Evolutionary conservation across 2,113 vertebrate genomes (phyloP).

Genomic region (Accipiter cooperii): DNA sequence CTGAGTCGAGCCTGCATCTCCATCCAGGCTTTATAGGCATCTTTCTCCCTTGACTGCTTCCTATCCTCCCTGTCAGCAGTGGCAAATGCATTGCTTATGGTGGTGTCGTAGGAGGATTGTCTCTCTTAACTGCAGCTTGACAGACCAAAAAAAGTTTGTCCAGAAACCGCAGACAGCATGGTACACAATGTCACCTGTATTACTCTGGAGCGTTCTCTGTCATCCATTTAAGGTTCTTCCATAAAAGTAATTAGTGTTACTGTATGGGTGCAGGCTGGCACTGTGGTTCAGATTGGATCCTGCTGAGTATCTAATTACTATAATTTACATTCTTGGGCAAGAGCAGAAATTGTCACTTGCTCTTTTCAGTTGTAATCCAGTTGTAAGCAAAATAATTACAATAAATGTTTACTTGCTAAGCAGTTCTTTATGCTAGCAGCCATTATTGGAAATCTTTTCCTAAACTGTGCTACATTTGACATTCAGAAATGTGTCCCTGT

Average conservation of each 20-base stretch:
- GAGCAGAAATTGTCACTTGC: background rate
- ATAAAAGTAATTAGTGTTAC: background rate
- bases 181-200: fast-evolving
- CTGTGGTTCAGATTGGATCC: background rate
- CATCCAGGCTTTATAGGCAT: background rate
- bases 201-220: background rate
- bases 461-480: background rate
- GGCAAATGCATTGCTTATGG: background rate
- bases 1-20: background rate
- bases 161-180: background rate
- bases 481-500: background rate
- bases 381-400: background rate
- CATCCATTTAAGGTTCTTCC: background rate
- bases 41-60: background rate
- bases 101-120: background rate
- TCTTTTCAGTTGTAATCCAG: background rate
- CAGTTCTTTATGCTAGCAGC: background rate
- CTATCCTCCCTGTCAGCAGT: background rate
- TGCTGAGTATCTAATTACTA: background rate
- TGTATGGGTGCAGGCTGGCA: background rate
- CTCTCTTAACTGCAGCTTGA: background rate
- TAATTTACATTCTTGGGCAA: background rate
- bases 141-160: background rate
- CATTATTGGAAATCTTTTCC: background rate
- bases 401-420: background rate